Conservation (phyloP, 2,113 vertebrate genomes). For the Rissa tridactyla region DNA sequence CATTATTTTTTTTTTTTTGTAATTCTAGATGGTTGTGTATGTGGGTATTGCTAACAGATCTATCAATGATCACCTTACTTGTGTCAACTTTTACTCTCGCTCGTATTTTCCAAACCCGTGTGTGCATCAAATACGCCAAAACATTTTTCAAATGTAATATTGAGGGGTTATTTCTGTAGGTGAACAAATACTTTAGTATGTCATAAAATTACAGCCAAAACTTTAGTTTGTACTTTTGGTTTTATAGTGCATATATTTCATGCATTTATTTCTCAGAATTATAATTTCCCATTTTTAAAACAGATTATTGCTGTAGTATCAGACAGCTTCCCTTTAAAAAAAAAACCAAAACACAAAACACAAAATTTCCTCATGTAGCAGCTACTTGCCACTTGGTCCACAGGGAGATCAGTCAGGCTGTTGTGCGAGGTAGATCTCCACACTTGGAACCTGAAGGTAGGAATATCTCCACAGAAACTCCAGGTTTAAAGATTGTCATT, state of each 20-base stretch:
- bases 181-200: background rate
- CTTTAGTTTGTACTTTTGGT: background rate
- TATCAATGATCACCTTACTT: background rate
- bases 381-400: background rate
- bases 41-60: background rate
- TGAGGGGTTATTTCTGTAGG: background rate
- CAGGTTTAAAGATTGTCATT: background rate
- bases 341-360: background rate
- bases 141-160: background rate
- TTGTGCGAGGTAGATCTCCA: accelerated
- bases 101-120: background rate
- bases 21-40: background rate
- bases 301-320: background rate
- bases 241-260: background rate
- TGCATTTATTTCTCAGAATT: background rate
- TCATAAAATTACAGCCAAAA: background rate
- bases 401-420: background rate
- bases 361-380: background rate
- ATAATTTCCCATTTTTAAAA: background rate
- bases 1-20: background rate
- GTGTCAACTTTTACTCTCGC: background rate
- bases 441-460: background rate
- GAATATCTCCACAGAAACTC: background rate
- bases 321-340: background rate
- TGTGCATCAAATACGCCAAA: background rate